A percentile compares a stretch with the other conserved stretches of the same genome.
Conservation (phyloP, 2,888 invertebrate species). For the Crioceris asparagi region DNA sequence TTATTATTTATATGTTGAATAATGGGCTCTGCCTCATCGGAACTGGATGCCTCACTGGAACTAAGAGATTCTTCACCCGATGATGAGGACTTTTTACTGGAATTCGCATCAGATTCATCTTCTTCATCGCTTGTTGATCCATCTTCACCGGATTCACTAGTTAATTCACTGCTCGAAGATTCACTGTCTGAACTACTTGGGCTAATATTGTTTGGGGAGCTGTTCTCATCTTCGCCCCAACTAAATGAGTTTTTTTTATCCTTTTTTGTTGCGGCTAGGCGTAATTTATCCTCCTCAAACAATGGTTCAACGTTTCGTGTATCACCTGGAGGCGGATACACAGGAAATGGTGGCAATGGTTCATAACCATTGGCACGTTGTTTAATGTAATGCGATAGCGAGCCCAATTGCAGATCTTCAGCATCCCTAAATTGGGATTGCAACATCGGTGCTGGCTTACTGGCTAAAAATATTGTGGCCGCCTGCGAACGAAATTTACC, state of each 20-base stretch:
- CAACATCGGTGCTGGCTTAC: slow-evolving; percentile 88
- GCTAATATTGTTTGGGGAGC: slow-evolving; percentile 33
- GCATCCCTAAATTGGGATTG: slow-evolving; percentile 77
- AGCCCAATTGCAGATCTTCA: slow-evolving; percentile 85
- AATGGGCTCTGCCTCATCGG: slow-evolving; percentile 14
- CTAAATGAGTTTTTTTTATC: slow-evolving; percentile 29
- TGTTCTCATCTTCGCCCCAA: slow-evolving; percentile 36
- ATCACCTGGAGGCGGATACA: slow-evolving; percentile 58
- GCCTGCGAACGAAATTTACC: slow-evolving; percentile 50
- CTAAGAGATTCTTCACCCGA: slow-evolving; percentile 20
- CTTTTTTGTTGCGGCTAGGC: too few relatives aligned
- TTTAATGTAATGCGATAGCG: slow-evolving; percentile 90
- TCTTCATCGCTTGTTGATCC: slow-evolving; percentile 21
- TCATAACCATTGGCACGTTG: slow-evolving; percentile 78
- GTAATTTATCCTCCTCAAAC: slow-evolving; percentile 25
- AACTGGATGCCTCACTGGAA: slow-evolving; percentile 15
- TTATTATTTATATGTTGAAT: slow-evolving; percentile 19
- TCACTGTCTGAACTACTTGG: slow-evolving; percentile 25
- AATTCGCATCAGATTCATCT: slow-evolving; percentile 11
- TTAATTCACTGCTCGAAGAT: slow-evolving; percentile 24
- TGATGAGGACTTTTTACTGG: slow-evolving; percentile 15
- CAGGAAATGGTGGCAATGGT: slow-evolving; percentile 76
- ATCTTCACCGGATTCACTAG: slow-evolving; percentile 21
- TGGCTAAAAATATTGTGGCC: slow-evolving; percentile 75
- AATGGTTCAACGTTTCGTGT: slow-evolving; percentile 62